Percentiles rank a stretch among this genome's conserved stretches.
phyloP scores from a whole-genome alignment of 2,797 vertebrate species.

The Ctenosaura bakeri region DNA sequence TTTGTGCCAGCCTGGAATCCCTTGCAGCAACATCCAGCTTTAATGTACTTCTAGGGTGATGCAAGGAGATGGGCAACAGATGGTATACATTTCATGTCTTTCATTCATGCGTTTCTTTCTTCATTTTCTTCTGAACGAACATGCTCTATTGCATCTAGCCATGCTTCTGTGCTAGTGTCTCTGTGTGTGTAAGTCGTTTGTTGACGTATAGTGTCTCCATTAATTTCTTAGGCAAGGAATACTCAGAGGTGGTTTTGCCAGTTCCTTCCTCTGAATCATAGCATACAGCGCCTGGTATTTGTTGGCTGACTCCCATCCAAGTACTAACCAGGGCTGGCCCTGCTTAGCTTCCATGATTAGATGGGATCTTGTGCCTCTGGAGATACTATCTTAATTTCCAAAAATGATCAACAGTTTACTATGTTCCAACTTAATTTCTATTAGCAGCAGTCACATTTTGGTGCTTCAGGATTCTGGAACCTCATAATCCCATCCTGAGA shows the following conservation, averaged over 20 bases:
- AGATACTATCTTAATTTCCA: neutral
- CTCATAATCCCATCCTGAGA: neutral
- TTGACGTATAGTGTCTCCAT: too few species aligned
- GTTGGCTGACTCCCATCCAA: too few species aligned
- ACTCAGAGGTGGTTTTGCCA: too few species aligned
- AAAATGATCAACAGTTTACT: neutral
- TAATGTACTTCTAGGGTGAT: neutral
- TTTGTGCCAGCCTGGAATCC: neutral
- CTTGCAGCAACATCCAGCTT: too few species aligned
- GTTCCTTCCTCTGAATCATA: too few species aligned
- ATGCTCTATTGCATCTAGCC: neutral
- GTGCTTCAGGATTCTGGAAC: neutral
- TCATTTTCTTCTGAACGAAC: neutral
- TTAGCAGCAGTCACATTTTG: neutral
- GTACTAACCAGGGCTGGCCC: too few species aligned
- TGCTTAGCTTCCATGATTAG: too few species aligned
- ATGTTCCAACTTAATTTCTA: slow-evolving; percentile 1
- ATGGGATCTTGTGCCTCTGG: too few species aligned
- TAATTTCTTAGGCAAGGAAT: too few species aligned
- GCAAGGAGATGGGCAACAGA: neutral
- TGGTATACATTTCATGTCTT: neutral
- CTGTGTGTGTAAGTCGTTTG: too few species aligned
- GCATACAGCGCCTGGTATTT: too few species aligned
- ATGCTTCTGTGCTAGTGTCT: neutral
- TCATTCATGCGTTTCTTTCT: neutral